Evolutionary conservation across 2,113 vertebrate species (phyloP).

Genomic region (Antidorcas marsupialis): DNA sequence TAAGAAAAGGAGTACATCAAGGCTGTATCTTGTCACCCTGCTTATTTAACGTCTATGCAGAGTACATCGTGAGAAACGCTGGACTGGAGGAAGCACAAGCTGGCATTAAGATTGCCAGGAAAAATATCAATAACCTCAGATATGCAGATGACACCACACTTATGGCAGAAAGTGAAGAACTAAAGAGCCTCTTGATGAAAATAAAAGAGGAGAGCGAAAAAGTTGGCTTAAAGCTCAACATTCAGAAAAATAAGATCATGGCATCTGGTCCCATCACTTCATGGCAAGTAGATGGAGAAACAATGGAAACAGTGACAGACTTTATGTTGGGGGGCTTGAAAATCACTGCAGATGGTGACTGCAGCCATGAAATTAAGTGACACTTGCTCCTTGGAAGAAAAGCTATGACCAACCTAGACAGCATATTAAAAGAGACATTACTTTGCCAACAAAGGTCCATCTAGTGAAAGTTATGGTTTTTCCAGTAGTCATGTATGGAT

Average conservation of each 20-base stretch:
- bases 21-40: neutral
- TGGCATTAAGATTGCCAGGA: neutral
- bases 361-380: neutral
- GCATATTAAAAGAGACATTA: neutral
- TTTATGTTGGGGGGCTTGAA: fast-evolving
- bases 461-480: neutral
- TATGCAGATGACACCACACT: neutral
- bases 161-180: neutral
- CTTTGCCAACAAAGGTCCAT: neutral
- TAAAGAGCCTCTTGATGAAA: neutral
- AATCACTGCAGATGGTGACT: neutral
- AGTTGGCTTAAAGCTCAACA: neutral
- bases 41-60: neutral
- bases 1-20: neutral
- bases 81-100: neutral
- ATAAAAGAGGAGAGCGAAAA: neutral
- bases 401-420: neutral
- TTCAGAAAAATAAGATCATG: neutral
- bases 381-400: neutral
- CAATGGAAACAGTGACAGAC: neutral
- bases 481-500: neutral
- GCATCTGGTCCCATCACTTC: neutral
- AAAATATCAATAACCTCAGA: neutral
- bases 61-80: fast-evolving
- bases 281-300: neutral